Conservation (phyloP, 2,797 vertebrate species). For the Pangasius djambal region DNA sequence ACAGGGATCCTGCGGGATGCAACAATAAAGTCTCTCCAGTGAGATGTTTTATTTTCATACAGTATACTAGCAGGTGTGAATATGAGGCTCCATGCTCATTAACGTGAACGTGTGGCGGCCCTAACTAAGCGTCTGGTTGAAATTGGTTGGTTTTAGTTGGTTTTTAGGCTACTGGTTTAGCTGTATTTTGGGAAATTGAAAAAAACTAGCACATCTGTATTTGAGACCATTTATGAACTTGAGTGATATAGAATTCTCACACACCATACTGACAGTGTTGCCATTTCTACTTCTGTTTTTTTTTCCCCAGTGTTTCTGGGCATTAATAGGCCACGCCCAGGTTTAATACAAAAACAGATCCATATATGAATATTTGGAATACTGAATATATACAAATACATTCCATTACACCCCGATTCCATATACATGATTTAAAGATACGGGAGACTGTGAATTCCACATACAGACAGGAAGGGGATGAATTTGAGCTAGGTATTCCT, state of each 20-base stretch:
- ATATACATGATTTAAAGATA: background rate
- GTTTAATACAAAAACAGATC: background rate
- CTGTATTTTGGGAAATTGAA: background rate
- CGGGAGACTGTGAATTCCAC: background rate
- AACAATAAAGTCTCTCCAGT: background rate
- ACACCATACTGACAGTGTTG: background rate
- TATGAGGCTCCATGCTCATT: background rate
- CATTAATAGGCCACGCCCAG: background rate
- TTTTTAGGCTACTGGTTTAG: background rate
- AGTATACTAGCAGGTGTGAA: background rate
- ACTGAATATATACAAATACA: background rate
- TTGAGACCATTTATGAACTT: background rate
- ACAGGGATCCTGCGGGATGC: background rate
- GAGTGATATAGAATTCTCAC: background rate
- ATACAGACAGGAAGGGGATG: background rate
- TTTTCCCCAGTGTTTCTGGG: background rate
- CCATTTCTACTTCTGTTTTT: background rate
- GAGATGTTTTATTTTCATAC: background rate
- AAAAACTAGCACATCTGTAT: background rate
- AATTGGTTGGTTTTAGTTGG: background rate
- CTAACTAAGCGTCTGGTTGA: background rate
- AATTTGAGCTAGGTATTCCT: background rate
- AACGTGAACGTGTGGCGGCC: background rate
- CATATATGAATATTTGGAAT: background rate
- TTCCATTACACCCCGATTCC: background rate